These are phyloP conservation scores for Osmerus eperlanus DNA, from an alignment of 2,113 vertebrate species.

Conservation along the genomic window DNA sequence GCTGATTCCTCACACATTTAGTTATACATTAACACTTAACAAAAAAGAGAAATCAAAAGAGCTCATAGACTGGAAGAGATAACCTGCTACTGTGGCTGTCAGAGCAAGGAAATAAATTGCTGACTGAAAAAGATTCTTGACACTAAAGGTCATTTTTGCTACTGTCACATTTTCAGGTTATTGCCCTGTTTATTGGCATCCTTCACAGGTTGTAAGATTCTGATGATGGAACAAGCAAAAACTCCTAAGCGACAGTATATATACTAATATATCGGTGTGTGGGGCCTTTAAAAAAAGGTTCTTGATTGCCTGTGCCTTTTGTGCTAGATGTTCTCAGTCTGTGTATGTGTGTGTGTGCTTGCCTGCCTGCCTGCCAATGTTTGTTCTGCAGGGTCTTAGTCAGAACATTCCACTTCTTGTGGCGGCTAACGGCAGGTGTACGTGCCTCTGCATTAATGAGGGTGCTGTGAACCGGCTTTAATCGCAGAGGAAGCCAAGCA, in stretches of 20 bases:
- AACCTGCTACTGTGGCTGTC: slow-evolving; percentile 68
- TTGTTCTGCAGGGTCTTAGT: slow-evolving; percentile 82
- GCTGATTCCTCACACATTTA: slow-evolving; percentile 61
- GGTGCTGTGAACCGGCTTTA: slow-evolving; percentile 73
- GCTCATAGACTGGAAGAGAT: slow-evolving; percentile 62
- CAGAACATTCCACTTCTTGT: slow-evolving; percentile 81
- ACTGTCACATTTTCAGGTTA: slow-evolving; percentile 47
- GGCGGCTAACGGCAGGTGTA: slow-evolving; percentile 80
- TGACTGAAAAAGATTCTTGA: slow-evolving; percentile 63
- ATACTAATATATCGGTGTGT: too few species aligned
- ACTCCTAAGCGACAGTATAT: too few species aligned
- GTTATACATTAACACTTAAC: slow-evolving; percentile 75
- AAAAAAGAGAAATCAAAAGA: slow-evolving; percentile 64
- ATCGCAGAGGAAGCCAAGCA: slow-evolving; percentile 91
- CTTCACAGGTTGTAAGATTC: neutral
- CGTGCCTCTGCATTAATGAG: slow-evolving; percentile 94
- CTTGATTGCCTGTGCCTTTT: neutral
- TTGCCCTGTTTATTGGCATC: slow-evolving; percentile 48
- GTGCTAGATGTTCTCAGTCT: neutral
- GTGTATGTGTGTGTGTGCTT: neutral
- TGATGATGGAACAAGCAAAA: too few species aligned
- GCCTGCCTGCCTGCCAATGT: slow-evolving; percentile 28
- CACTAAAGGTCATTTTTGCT: slow-evolving; percentile 60
- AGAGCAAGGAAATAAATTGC: slow-evolving; percentile 60
- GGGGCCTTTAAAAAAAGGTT: too few species aligned